Base-by-base conservation (phyloP, 2,888 invertebrate species). In the Cybosia mesomella region DNA sequence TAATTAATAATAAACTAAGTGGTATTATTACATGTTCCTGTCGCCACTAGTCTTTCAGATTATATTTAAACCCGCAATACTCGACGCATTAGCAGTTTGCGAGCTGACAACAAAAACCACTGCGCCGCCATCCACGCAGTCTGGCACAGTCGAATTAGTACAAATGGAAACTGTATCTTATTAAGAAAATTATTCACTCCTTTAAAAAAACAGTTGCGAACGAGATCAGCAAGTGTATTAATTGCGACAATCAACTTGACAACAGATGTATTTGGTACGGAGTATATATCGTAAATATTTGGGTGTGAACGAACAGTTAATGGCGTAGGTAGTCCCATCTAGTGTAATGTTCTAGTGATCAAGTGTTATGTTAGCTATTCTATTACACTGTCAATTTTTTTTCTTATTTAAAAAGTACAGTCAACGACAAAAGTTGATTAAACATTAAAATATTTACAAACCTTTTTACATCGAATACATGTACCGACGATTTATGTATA, bases 211-310 rank as follows among this genome's bases (percentile, higher is more conserved):
- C 62, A 58, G 58, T 60, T 43, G 64, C 66, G 21, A 59, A 55
- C 70, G 69, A 76, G 78, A 76, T 77, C 75, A n/a, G n/a, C n/a
- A 82, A 76, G 74, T 58, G 58, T 75, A 75, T 77, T 80, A 82
- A 82, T 82, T 82, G 82, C 39, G 69, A 70, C 82, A 80, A 81
- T 74, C 73, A 78, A 66, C 64, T 58, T 61, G 70, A 70, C 67
- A 43, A 67, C 66, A 64, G 55, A 57, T 68, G 49, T 1, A 72
- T 74, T 69, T 67, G 39, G 64, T 49, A 64, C 39, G 58, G 57
- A 59, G n/a, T n/a, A n/a, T n/a, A n/a, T 24, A 68, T 24, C 11
- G 65, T 53, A 28, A 61, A 67, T 65, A 24, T 24, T 69, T 66
- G 58, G 58, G 71, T 68, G 71, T 73, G 66, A 78, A 77, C 61